Percentiles rank a stretch among this genome's conserved stretches.
Conservation (phyloP, 1,140 invertebrate genomes). For the Drosophila chauvacae region DNA sequence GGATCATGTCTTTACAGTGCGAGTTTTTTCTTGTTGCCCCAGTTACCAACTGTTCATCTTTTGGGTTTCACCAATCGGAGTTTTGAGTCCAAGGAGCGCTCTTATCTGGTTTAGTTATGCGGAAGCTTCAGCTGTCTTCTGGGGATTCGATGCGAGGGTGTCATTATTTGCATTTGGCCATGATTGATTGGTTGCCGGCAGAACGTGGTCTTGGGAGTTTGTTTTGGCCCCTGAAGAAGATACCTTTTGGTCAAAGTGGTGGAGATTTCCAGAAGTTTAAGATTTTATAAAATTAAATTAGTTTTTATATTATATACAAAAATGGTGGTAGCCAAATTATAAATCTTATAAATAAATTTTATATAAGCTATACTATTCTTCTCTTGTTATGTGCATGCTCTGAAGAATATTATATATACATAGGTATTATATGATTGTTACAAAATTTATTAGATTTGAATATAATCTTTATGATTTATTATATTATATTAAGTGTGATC, state of each 20-base stretch:
- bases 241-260: neutral
- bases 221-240: neutral
- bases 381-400: no score
- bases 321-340: neutral
- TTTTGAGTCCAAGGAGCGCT: slow-evolving; percentile 18
- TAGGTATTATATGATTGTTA: neutral
- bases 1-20: slow-evolving; percentile 58
- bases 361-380: no score
- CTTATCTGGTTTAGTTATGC: slow-evolving; percentile 54
- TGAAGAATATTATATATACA: no score
- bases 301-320: neutral
- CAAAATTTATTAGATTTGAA: neutral
- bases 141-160: slow-evolving; percentile 41
- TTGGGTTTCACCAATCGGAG: slow-evolving; percentile 46
- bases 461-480: no score
- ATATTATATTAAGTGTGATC: neutral
- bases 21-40: slow-evolving; percentile 56
- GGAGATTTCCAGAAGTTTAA: neutral
- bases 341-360: neutral
- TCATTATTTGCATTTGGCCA: slow-evolving; percentile 50
- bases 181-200: slow-evolving; percentile 59
- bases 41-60: slow-evolving; percentile 58
- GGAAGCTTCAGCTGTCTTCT: slow-evolving; percentile 45
- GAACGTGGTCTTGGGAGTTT: neutral
- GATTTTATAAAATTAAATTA: neutral